Percentiles rank a stretch among this genome's conserved stretches.
phyloP scores from a whole-genome alignment of 1,140 invertebrate genomes.

The Sipha flava region DNA sequence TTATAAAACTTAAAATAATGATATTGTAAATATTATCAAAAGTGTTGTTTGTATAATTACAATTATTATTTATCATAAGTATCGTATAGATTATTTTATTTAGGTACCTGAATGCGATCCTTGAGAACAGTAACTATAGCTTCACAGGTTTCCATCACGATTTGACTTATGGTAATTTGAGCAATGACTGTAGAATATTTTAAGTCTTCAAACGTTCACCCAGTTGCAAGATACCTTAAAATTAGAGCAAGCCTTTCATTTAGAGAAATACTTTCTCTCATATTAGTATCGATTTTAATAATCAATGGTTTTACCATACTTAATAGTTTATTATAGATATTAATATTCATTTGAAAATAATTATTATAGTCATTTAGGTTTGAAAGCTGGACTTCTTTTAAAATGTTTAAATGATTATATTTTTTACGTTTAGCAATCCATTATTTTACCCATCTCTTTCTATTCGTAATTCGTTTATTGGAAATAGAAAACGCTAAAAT shows the following conservation, averaged over 20 bases:
- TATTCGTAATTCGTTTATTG: neutral
- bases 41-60: neutral
- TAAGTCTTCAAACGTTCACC: neutral
- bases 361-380: neutral
- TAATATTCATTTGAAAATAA: neutral
- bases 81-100: neutral
- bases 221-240: neutral
- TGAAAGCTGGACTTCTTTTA: neutral
- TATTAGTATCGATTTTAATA: neutral
- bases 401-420: neutral
- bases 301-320: constrained; percentile 5
- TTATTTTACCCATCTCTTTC: neutral
- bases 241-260: neutral
- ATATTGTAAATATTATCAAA: neutral
- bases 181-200: neutral
- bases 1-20: neutral
- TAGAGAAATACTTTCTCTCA: constrained; percentile 1
- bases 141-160: neutral
- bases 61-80: constrained; percentile 5
- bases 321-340: neutral
- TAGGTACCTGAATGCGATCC: neutral
- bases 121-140: neutral
- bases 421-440: neutral
- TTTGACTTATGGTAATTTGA: neutral
- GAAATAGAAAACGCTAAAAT: neutral